These are phyloP conservation scores for Argentina silus DNA, from an alignment of 2,797 vertebrate species.

Conservation along the genomic window DNA sequence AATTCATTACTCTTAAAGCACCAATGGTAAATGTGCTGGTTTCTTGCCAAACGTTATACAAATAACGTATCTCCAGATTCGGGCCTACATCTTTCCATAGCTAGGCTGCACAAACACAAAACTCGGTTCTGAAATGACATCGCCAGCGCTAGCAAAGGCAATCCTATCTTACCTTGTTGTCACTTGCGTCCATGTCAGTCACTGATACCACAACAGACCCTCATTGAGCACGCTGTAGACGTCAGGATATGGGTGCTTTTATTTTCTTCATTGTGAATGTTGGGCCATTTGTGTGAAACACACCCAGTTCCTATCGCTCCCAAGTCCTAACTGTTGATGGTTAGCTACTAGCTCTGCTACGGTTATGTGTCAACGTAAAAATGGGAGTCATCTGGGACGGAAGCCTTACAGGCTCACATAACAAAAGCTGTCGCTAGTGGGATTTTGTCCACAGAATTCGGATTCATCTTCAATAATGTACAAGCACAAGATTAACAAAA, in stretches of 20 bases:
- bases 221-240: conserved; percentile 63
- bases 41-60: no score
- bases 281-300: conserved; percentile 40
- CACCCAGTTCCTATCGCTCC: conserved; percentile 42
- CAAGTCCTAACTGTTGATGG: conserved; percentile 43
- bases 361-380: conserved; percentile 55
- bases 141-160: background rate
- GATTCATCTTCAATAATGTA: background rate
- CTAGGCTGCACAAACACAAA: no score
- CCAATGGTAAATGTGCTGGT: no score
- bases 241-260: conserved; percentile 68
- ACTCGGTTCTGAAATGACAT: no score
- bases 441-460: background rate
- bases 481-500: no score
- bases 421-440: background rate
- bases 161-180: conserved; percentile 74
- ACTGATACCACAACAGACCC: conserved; percentile 51
- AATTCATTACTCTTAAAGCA: no score
- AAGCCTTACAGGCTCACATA: conserved; percentile 60
- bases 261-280: conserved; percentile 70
- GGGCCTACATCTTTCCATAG: background rate
- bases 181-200: conserved; percentile 79
- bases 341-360: conserved; percentile 44
- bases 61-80: background rate
- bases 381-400: conserved; percentile 78